Percentiles rank a stretch among this genome's conserved stretches.
Evolutionary conservation across 2,113 vertebrate genomes (phyloP).

Genomic region (Macrotus californicus): DNA sequence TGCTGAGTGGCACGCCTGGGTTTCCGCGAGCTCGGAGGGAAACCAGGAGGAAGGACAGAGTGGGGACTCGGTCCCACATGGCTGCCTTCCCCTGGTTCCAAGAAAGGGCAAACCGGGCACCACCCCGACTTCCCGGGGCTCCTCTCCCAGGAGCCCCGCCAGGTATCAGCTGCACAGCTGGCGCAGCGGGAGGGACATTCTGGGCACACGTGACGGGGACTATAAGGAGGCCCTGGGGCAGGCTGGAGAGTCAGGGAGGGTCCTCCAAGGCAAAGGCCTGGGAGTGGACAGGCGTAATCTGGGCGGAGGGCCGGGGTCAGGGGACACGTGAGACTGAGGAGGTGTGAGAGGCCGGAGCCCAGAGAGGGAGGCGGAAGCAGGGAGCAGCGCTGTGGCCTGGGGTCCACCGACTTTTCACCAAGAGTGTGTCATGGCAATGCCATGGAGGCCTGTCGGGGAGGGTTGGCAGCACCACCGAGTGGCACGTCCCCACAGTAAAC

Average conservation of each 20-base stretch:
- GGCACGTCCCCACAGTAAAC: rapidly evolving
- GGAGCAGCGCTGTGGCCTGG: background rate
- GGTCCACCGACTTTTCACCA: background rate
- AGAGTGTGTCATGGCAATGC: background rate
- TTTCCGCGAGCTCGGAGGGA: background rate
- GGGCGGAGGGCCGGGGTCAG: background rate
- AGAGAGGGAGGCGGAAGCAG: no score
- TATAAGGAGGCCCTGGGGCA: background rate
- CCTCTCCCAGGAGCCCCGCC: background rate
- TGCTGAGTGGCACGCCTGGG: background rate
- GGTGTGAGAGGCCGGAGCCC: background rate
- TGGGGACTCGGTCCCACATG: rapidly evolving
- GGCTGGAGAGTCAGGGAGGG: background rate
- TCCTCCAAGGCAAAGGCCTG: background rate
- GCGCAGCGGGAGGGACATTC: background rate
- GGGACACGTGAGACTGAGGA: background rate
- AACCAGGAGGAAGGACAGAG: background rate
- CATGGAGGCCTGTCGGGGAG: background rate
- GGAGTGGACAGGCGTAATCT: no score
- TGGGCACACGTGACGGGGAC: background rate
- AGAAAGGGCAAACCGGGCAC: background rate
- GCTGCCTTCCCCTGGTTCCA: rapidly evolving
- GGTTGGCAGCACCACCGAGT: no score
- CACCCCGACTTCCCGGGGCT: background rate
- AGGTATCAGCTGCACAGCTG: rapidly evolving